A percentile compares a stretch with the other conserved stretches of the same genome.
phyloP scores from a whole-genome alignment of 2,888 invertebrate species.

The Campoplex capitator region DNA sequence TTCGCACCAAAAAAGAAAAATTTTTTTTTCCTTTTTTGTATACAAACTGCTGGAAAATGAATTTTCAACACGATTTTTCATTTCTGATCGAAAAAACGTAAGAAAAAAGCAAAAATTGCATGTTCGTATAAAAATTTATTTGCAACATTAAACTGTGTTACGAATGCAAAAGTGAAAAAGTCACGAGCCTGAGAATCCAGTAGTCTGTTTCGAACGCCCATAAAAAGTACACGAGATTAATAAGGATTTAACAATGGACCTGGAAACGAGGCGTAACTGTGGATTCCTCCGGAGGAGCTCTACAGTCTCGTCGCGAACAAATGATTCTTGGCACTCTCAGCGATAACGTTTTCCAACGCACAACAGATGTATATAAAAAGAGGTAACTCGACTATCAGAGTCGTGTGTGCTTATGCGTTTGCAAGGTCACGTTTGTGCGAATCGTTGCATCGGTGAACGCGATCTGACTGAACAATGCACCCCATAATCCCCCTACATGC shows the following conservation, averaged over 20 bases:
- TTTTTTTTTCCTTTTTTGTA: too few relatives aligned
- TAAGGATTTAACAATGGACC: constrained; percentile 65
- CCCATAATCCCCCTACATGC: not conserved
- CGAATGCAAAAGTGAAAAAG: not conserved
- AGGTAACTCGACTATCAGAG: constrained; percentile 32
- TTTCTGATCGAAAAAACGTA: too few relatives aligned
- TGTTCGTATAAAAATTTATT: not conserved
- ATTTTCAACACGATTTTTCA: too few relatives aligned
- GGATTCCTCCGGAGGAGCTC: constrained; percentile 56
- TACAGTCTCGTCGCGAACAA: constrained; percentile 17
- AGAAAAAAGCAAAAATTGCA: too few relatives aligned
- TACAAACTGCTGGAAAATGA: too few relatives aligned
- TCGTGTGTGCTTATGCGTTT: constrained; percentile 30
- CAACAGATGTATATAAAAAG: not conserved
- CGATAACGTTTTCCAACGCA: constrained; percentile 58
- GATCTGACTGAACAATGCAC: constrained; percentile 27
- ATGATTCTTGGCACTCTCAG: constrained; percentile 50
- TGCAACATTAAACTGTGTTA: not conserved
- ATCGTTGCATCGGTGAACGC: constrained; percentile 54
- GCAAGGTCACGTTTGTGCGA: constrained; percentile 68
- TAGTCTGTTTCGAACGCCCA: not conserved
- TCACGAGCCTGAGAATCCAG: constrained; percentile 25
- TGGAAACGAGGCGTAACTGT: constrained; percentile 66
- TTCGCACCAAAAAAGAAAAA: too few relatives aligned
- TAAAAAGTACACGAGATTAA: constrained; percentile 32